phyloP scores from a whole-genome alignment of 2,888 invertebrate species.

The Scaptomyza cyrtandrae region DNA sequence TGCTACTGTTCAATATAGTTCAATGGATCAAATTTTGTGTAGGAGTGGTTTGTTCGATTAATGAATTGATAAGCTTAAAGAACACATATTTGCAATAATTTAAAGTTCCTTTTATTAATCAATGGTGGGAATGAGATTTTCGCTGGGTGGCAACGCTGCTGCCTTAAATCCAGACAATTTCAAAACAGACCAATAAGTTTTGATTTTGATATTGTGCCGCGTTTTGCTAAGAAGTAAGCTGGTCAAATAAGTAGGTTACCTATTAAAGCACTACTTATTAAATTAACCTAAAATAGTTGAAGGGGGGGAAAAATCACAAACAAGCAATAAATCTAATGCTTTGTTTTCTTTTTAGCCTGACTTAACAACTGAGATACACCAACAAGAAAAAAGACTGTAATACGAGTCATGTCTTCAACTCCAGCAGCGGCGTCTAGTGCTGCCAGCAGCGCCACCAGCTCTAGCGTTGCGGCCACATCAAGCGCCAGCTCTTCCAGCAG shows the following conservation, averaged over 20 bases:
- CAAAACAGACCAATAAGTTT: constrained; percentile 1
- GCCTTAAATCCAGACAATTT: not conserved
- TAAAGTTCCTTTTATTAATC: not conserved
- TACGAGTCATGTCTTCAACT: constrained; percentile 77
- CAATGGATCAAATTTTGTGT: constrained; percentile 7
- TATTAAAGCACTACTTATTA: too few species aligned
- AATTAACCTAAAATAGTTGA: too few species aligned
- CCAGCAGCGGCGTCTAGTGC: constrained; percentile 72
- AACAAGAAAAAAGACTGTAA: constrained; percentile 49
- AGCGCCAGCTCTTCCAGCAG: constrained; percentile 56
- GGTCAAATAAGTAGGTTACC: not conserved
- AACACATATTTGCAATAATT: not conserved
- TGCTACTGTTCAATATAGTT: constrained; percentile 17
- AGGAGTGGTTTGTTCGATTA: not conserved
- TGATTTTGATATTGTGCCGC: not conserved
- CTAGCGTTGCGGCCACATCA: constrained; percentile 85
- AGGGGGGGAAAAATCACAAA: too few species aligned
- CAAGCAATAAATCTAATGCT: not conserved
- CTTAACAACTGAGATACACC: constrained; percentile 13
- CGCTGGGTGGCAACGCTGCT: constrained; percentile 21
- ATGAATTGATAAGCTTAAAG: not conserved
- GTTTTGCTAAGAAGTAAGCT: not conserved
- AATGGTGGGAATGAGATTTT: not conserved
- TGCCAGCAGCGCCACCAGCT: constrained; percentile 85
- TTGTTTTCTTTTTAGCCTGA: constrained; percentile 10